Conservation (phyloP, 23 tunicate species). For the Trididemnum clinides region DNA sequence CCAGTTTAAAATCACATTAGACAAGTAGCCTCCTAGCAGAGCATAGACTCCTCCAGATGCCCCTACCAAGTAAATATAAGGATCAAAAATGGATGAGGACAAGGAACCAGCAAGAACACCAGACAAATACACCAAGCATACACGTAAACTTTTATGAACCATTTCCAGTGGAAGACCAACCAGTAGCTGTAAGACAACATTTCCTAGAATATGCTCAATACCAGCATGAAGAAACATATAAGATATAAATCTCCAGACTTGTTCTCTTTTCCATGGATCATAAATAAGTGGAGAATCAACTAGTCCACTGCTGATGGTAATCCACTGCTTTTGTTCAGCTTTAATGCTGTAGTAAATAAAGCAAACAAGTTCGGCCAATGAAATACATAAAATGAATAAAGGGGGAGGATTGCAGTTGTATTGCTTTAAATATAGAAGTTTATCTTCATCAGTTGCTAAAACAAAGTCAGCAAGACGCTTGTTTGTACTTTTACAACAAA, state of each 20-base stretch:
- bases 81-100: slow-evolving; percentile 91
- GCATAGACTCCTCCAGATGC: slow-evolving; percentile 97
- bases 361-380: slow-evolving; percentile 64
- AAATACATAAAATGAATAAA: slow-evolving; percentile 63
- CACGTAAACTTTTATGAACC: slow-evolving; percentile 81
- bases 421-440: slow-evolving; percentile 56
- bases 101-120: slow-evolving; percentile 93
- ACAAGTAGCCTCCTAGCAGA: slow-evolving; percentile 70
- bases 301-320: slow-evolving; percentile 60
- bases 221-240: slow-evolving; percentile 90
- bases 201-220: slow-evolving; percentile 92
- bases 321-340: slow-evolving; percentile 81
- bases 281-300: slow-evolving; percentile 58
- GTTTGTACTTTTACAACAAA: slow-evolving; percentile 49
- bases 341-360: slow-evolving; percentile 73
- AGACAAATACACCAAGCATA: slow-evolving; percentile 67
- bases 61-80: slow-evolving; percentile 78
- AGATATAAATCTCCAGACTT: slow-evolving; percentile 89
- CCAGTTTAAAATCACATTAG: slow-evolving; percentile 77
- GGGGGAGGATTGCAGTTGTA: slow-evolving; percentile 94
- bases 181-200: slow-evolving; percentile 77
- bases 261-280: slow-evolving; percentile 77
- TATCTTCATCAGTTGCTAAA: slow-evolving; percentile 77
- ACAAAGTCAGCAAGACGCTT: slow-evolving; percentile 61
- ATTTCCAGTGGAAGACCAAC: slow-evolving; percentile 87